Conservation (phyloP, 2,797 vertebrate species). For the Hyperoplus lanceolatus region DNA sequence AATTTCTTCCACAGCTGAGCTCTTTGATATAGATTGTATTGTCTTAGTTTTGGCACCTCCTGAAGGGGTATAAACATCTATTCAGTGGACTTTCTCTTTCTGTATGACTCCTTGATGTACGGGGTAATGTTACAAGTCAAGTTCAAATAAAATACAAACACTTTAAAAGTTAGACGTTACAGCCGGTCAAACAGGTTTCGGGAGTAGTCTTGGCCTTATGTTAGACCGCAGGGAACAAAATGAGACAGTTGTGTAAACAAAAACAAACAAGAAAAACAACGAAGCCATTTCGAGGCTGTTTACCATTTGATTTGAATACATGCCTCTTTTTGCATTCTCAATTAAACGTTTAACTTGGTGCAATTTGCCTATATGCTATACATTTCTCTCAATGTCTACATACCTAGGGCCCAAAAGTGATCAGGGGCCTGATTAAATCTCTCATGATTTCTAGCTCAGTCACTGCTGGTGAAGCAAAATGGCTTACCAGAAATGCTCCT, state of each 20-base stretch:
- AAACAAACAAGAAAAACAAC: background rate
- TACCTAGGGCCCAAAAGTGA: no score
- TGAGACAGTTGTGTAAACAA: background rate
- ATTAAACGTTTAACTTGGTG: background rate
- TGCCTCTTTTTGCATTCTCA: background rate
- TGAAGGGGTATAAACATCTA: background rate
- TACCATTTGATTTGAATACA: background rate
- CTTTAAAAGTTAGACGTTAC: background rate
- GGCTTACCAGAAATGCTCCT: background rate
- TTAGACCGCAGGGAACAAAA: background rate
- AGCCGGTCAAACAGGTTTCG: background rate
- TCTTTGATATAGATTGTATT: background rate
- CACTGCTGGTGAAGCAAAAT: no score
- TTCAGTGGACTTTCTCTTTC: slow-evolving; percentile 37
- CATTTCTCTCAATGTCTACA: background rate
- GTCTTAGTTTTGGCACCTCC: background rate
- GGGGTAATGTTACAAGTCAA: background rate
- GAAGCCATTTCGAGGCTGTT: background rate
- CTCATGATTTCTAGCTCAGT: background rate
- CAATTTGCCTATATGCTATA: background rate
- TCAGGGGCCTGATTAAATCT: background rate
- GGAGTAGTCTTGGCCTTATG: background rate
- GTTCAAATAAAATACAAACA: background rate
- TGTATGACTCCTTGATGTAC: background rate
- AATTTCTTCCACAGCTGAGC: background rate